Conservation (phyloP, 2,113 vertebrate species). For the Scomber colias region DNA sequence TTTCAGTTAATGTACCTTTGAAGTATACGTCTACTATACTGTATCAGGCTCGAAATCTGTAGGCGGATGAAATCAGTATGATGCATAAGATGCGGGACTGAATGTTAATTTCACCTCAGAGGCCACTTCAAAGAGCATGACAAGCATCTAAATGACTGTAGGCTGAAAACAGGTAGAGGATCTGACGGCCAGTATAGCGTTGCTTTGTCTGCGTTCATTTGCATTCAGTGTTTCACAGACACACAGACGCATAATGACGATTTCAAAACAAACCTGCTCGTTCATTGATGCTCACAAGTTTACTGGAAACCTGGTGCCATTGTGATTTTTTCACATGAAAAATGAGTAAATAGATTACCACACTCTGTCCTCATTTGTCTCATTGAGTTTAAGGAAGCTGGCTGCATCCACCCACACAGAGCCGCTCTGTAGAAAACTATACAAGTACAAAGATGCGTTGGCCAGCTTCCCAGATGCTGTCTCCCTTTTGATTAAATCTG, state of each 20-base stretch:
- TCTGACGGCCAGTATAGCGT: conserved; percentile 32
- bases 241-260: not conserved
- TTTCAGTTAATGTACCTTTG: not conserved
- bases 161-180: conserved; percentile 69
- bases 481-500: conserved; percentile 37
- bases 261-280: conserved; percentile 14
- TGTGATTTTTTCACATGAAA: conserved; percentile 30
- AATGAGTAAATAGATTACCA: conserved; percentile 46
- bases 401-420: conserved; percentile 50
- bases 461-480: conserved; percentile 24
- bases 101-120: conserved; percentile 67
- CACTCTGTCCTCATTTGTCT: conserved; percentile 47
- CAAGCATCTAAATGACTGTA: conserved; percentile 57
- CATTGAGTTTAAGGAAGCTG: conserved; percentile 55
- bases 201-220: conserved; percentile 52
- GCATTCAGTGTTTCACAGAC: conserved; percentile 34
- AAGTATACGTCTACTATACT: not conserved
- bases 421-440: conserved; percentile 15
- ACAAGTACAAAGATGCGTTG: conserved; percentile 15
- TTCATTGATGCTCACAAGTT: conserved; percentile 30
- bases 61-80: conserved; percentile 17
- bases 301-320: conserved; percentile 8
- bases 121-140: conserved; percentile 73
- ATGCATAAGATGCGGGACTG: conserved; percentile 46
- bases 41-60: conserved; percentile 4